Base-by-base conservation (phyloP, 2,888 invertebrate species). In the Platerodrilus igneus region DNA sequence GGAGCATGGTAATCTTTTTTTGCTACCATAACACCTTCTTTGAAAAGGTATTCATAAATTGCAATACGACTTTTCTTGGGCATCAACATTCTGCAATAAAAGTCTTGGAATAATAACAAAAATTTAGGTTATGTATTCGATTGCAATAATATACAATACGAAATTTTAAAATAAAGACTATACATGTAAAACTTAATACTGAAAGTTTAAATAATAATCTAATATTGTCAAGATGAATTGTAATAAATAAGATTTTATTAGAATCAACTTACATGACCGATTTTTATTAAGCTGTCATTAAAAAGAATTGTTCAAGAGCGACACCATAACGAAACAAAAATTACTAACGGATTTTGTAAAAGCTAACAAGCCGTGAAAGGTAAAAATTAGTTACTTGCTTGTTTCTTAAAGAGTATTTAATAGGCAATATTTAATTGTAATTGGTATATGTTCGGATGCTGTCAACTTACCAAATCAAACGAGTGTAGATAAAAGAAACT, bases 11-110 rank as follows among this genome's bases (percentile, higher is more conserved):
- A 91, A 72, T 99, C 97, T 67, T 99, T 97, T 71, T 95, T 95
- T 6, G 99, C 99, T 59, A 99, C 97, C 83, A 97, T 87, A 48
- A 99, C 99, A 69, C 99, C 99, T 74, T 99, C 97, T 69, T 94
- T 94, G 71, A 97, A 96, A 59, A 97, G 83, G 75, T 91, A 90
- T 70, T 99, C 97, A 72, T 92, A 99, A 69, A 99, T 97, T 58
- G 89, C 77, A 57, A 91, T 86, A 66, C 95, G 85, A 71, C 95
- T 93, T 76, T 91, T 89, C 78, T 96, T 97, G 63, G 97, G 95
- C 94, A 99, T 99, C 92, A 99, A 94, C 99, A 99, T 99, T 72
- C 88, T 93, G 71, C 66, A 72, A 69, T 41, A 47, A 38, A 39
- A 37, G 13, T 23, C 20, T 39, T 30, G 35, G 11, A 16, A 20